phyloP scores from a whole-genome alignment of 1,140 invertebrate species.

The Brachionus paranguensis region DNA sequence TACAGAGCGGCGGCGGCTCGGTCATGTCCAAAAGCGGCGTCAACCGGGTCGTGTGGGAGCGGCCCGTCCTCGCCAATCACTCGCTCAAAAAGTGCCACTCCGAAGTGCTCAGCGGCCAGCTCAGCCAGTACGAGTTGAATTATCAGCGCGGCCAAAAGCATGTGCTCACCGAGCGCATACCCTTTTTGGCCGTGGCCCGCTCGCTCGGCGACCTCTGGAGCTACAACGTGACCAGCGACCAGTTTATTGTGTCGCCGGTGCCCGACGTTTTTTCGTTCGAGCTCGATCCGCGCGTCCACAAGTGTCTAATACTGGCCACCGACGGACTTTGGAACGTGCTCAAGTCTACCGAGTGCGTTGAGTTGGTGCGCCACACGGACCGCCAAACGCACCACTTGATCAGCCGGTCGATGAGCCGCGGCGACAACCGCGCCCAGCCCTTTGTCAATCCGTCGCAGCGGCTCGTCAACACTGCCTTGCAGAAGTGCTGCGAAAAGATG shows the following conservation, averaged over 20 bases:
- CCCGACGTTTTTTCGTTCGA: slow-evolving; percentile 82
- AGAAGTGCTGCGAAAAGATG: slow-evolving; percentile 64
- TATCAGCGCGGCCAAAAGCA: slow-evolving; percentile 59
- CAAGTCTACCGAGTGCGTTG: slow-evolving; percentile 72
- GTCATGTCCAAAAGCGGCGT: slow-evolving; percentile 78
- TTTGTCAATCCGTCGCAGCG: slow-evolving; percentile 74
- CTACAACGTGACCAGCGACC: slow-evolving; percentile 77
- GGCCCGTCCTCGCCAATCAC: slow-evolving; percentile 66
- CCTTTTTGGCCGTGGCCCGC: slow-evolving; percentile 87
- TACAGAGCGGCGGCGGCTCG: slow-evolving; percentile 74
- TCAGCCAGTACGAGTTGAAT: neutral
- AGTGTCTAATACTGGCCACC: slow-evolving; percentile 87
- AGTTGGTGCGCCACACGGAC: slow-evolving; percentile 64
- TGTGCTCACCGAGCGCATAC: slow-evolving; percentile 84
- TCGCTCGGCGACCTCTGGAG: slow-evolving; percentile 94
- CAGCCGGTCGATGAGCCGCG: neutral
- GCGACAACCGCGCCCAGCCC: neutral
- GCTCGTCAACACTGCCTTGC: slow-evolving; percentile 76
- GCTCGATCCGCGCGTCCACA: slow-evolving; percentile 70
- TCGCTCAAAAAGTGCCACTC: slow-evolving; percentile 38
- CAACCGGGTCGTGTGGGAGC: slow-evolving; percentile 90
- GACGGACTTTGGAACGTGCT: slow-evolving; percentile 96
- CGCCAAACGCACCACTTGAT: slow-evolving; percentile 46
- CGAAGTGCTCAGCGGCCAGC: neutral
- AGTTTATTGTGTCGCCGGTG: slow-evolving; percentile 92